A percentile compares a stretch with the other conserved stretches of the same genome.
Conservation (phyloP, 2,797 vertebrate species). For the Phrynocephalus forsythii region DNA sequence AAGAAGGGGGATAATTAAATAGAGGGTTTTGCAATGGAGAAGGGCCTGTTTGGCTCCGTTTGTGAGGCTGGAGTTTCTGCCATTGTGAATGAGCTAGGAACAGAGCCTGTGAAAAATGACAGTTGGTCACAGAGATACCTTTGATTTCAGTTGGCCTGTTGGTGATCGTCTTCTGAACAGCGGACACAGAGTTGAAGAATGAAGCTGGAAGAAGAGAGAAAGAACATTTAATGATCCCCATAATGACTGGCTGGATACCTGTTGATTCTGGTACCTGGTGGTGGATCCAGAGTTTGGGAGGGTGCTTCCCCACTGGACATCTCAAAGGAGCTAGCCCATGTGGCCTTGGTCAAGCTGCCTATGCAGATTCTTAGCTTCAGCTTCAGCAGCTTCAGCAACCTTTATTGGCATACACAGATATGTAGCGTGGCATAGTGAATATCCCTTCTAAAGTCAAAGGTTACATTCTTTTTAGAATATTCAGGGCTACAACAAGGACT, state of each 20-base stretch:
- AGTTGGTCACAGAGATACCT: neutral
- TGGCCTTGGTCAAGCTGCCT: too few relatives aligned
- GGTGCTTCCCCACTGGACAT: too few relatives aligned
- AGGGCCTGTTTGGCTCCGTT: constrained; percentile 51
- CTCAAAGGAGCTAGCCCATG: too few relatives aligned
- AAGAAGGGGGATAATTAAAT: constrained; percentile 31
- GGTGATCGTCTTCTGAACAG: neutral
- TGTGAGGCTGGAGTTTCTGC: constrained; percentile 33
- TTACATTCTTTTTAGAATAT: too few relatives aligned
- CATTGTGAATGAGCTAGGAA: neutral
- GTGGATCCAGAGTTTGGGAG: too few relatives aligned
- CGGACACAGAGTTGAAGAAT: constrained; percentile 23
- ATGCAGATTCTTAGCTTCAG: too few relatives aligned
- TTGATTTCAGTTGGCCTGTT: constrained; percentile 1
- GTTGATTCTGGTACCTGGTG: too few relatives aligned
- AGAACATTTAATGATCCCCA: neutral
- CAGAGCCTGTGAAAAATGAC: neutral
- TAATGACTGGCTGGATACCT: neutral
- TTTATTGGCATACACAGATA: too few relatives aligned
- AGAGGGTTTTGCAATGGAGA: constrained; percentile 52
- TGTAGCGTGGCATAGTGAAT: too few relatives aligned
- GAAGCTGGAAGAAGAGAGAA: neutral
- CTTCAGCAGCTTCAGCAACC: too few relatives aligned
- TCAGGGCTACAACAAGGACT: too few relatives aligned
- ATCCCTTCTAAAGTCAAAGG: too few relatives aligned